Evolutionary conservation across 1,140 invertebrate species (phyloP), one percentile per base, ranked within the genome.

Genomic region (Latrodectus geometricus): DNA sequence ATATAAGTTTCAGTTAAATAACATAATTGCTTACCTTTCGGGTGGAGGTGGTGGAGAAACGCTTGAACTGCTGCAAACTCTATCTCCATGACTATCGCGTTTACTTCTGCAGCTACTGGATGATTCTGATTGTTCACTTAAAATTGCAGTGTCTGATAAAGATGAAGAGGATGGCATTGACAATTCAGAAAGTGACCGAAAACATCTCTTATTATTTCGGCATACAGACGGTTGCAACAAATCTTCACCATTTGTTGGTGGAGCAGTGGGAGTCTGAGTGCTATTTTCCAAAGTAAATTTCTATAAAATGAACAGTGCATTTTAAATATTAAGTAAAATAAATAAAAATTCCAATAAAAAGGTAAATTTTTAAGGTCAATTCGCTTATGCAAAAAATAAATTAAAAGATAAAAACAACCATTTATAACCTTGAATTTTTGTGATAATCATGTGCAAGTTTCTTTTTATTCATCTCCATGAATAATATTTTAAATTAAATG

Each of bases 261-360:
- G 70, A 21, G 79, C 78, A 15, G 73, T 70, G 20, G 86, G 79
- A 9, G 52, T 61, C 11, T 87, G 79, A 23, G n/a, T 72, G 92
- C 68, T 90, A 90, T 52, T 92, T 91, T 50, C 90, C 90, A 21
- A 91, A 91, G 79, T 90, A 94, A 88, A 93, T 93, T 90, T 95
- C 95, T 84, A 48, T 56, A 21, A 74, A 73, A 83, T 93, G 84
- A 93, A 92, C 76, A 35, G 5, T 35, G 35, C 35, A 35, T 35
- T 35, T 35, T 35, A 35, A 93, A 12, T n/a, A n/a, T 48, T 11
- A 20, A 70, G 61, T 65, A 15, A 15, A 15, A 35, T 35, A 35
- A 35, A 35, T 35, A 5, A 35, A 35, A 35, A 35, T 35, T 35
- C 35, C 35, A 1, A 35, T 35, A 35, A 35, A 35, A 5, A 35